phyloP scores from a whole-genome alignment of 2,888 invertebrate species.

The Maniola hyperantus region DNA sequence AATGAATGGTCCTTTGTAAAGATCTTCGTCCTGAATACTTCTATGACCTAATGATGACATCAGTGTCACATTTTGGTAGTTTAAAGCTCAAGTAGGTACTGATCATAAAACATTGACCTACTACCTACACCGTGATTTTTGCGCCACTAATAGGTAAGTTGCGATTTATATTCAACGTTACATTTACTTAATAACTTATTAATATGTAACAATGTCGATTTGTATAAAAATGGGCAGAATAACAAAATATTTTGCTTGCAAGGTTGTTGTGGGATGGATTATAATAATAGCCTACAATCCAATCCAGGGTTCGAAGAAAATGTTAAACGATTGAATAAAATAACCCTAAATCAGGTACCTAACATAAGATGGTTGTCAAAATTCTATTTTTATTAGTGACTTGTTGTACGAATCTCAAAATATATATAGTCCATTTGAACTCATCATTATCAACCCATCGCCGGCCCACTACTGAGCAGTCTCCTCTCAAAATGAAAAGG shows the following conservation, averaged over 20 bases:
- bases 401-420: no score
- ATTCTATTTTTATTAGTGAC: background rate
- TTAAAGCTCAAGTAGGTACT: no score
- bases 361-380: background rate
- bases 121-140: background rate
- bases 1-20: no score
- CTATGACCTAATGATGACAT: no score
- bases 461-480: no score
- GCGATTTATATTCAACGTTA: slow-evolving; percentile 18
- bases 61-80: no score
- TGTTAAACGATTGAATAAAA: slow-evolving; percentile 7
- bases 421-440: no score
- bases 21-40: no score
- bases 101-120: no score
- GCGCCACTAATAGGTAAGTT: slow-evolving; percentile 1
- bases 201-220: slow-evolving; percentile 21
- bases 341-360: background rate
- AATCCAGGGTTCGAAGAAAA: slow-evolving; percentile 1
- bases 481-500: no score
- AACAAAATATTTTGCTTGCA: slow-evolving; percentile 6
- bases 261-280: background rate
- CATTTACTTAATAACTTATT: slow-evolving; percentile 21
- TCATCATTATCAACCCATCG: no score
- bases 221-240: background rate
- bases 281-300: slow-evolving; percentile 4